Base-by-base conservation (phyloP, 2,113 vertebrate genomes). In the Aspiorhynchus laticeps region DNA sequence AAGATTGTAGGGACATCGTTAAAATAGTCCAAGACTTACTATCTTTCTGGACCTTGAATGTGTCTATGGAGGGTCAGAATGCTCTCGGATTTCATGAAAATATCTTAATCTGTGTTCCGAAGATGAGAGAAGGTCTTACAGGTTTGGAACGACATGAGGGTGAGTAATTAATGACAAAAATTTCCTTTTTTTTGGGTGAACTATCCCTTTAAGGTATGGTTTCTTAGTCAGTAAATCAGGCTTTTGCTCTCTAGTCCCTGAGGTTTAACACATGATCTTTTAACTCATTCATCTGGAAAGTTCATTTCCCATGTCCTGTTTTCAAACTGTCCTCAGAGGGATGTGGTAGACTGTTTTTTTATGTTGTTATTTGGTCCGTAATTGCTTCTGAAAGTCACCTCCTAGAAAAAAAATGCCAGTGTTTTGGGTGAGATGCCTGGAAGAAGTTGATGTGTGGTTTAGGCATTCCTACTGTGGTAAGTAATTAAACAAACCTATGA, bases 231-330 rank as follows among this genome's bases (percentile, higher is more conserved):
- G 67, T 65, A 82, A 59, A 28, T 48, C 31, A 56, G 36, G 28
- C 53, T 53, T 75, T 36, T 38, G n/a, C 48, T 28, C 1, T 36
- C 1, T 65, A 43, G 78, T 80, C 85, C 36, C 78, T 74, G 65
- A 26, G 85, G 75, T 75, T 82, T 76, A 48, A 78, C 65, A 83
- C 31, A 61, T 75, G 8, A 43, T 38, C 75, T 80, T 59, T 38
- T 51, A 59, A 80, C 59, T 81, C 73, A 56, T 31, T 69, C 74
- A 26, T 67, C 71, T 85, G 83, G 69, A 85, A 89, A 63, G 46
- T 59, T 74, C 4, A 69, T 85, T 89, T 89, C 88, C 83, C 59
- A 51, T 79, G 83, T 85, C 31, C 79, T 83, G 61, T 63, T 75
- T 43, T 81, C 3, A 73, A 71, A 87, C 5, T 38, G 48, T 43